Evolutionary conservation across 2,888 invertebrate genomes (phyloP), one percentile per base, ranked within the genome.

Genomic region (Pelosia muscerda): DNA sequence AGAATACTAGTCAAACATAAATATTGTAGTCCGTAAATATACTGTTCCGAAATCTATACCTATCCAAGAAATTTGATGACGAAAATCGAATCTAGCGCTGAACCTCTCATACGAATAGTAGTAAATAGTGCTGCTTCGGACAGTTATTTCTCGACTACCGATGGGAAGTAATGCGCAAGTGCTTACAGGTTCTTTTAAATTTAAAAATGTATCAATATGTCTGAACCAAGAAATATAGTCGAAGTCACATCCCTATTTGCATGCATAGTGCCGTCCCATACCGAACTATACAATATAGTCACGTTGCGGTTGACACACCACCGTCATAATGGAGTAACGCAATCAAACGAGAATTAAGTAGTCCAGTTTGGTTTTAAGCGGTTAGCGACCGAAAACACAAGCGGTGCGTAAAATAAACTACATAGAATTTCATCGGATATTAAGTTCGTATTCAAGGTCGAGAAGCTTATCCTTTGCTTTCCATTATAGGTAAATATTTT

Each of bases 341-440:
- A 76, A 79, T 77, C 79, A 74, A 79, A 79, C 76, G 73, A 74
- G 77, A 76, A 73, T 79, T 79, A 77, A 74, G 75, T 75, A 79
- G 77, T 59, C 68, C 68, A 63, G 59, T 64, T 68, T 64, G 60
- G 63, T 68, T 68, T 68, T 64, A 59, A 42, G 63, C 55, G 63
- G 63, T 64, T 63, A 59, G 68, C 58, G 59, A 26, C 42, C 55
- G 54, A 63, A 53, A 66, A 63, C 58, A 54, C 9, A 23, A 42
- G 57, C n/a, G 49, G 31, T 58, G 31, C 31, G 49, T 13, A 10
- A 34, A 66, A 11, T 31, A 62, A 63, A 58, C 26, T n/a, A 53
- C n/a, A 19, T 26, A 26, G 25, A 22, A 58, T 58, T 67, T 67
- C 49, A 63, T n/a, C 26, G 15, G n/a, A 42, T 31, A 53, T 6